phyloP scores from a whole-genome alignment of 2,888 invertebrate species.

The Punctoribates punctum region DNA sequence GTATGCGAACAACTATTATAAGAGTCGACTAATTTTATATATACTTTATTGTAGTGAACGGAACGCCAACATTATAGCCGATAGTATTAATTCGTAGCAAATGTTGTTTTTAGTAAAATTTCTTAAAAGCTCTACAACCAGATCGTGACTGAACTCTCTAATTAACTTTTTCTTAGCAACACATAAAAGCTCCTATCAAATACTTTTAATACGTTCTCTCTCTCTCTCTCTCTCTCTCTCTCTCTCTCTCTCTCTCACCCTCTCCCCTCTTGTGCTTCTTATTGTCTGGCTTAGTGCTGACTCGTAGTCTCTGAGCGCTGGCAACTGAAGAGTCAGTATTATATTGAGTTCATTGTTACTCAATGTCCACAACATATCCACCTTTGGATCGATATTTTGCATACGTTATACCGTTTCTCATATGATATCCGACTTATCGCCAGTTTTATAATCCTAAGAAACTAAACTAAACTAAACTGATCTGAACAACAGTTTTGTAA shows the following conservation, averaged over 20 bases:
- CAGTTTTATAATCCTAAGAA: conserved; percentile 34
- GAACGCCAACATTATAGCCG: conserved; percentile 25
- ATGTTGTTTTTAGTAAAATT: conserved; percentile 32
- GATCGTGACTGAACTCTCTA: conserved; percentile 24
- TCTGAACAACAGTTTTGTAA: neutral
- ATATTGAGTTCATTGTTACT: conserved; percentile 33
- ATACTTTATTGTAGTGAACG: conserved; percentile 28
- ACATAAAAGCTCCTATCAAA: conserved; percentile 19
- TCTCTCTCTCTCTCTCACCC: conserved; percentile 17
- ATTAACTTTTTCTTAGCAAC: conserved; percentile 39
- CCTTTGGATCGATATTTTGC: conserved; percentile 38
- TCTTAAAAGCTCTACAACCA: conserved; percentile 34
- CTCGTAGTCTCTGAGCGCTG: neutral
- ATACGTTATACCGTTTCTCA: conserved; percentile 9
- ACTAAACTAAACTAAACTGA: conserved; percentile 14
- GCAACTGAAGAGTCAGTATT: conserved; percentile 20
- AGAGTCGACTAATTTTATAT: conserved; percentile 20
- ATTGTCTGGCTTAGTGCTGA: too few relatives aligned
- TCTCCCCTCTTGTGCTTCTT: neutral
- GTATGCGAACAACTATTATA: conserved; percentile 30
- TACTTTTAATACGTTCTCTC: conserved; percentile 19
- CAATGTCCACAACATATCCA: conserved; percentile 37
- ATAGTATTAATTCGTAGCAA: conserved; percentile 31
- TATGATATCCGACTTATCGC: conserved; percentile 18
- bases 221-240: neutral